Conservation (phyloP, 2,113 vertebrate species). For the Pterophyllum scalare region DNA sequence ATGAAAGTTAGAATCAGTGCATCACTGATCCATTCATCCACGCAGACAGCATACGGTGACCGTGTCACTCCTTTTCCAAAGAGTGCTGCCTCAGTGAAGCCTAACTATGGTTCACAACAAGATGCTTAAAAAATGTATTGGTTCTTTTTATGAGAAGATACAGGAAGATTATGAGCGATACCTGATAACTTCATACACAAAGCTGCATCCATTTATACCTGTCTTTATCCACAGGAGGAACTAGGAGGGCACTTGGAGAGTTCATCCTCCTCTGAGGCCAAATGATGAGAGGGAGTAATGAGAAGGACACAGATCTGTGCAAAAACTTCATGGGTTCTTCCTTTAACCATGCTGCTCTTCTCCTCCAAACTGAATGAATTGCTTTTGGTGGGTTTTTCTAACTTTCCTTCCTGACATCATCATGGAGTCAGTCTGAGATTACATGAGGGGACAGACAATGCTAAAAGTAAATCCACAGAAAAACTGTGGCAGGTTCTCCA, state of each 20-base stretch:
- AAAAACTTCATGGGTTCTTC: background rate
- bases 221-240: background rate
- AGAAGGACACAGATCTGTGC: background rate
- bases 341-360: background rate
- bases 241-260: background rate
- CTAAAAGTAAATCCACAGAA: background rate
- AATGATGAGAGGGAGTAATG: too few species aligned
- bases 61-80: background rate
- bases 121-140: background rate
- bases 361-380: background rate
- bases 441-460: background rate
- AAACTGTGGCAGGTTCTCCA: background rate
- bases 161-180: background rate
- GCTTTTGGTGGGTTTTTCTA: background rate
- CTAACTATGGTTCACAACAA: too few species aligned
- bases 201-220: background rate
- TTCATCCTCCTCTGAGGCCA: background rate
- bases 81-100: background rate
- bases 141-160: background rate
- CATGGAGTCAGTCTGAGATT: background rate
- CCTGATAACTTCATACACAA: background rate
- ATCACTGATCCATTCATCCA: too few species aligned
- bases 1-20: too few species aligned
- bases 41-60: background rate
- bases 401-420: background rate